These are phyloP conservation scores for Tachystola acroxantha DNA, from an alignment of 2,888 invertebrate species.

Conservation along the genomic window DNA sequence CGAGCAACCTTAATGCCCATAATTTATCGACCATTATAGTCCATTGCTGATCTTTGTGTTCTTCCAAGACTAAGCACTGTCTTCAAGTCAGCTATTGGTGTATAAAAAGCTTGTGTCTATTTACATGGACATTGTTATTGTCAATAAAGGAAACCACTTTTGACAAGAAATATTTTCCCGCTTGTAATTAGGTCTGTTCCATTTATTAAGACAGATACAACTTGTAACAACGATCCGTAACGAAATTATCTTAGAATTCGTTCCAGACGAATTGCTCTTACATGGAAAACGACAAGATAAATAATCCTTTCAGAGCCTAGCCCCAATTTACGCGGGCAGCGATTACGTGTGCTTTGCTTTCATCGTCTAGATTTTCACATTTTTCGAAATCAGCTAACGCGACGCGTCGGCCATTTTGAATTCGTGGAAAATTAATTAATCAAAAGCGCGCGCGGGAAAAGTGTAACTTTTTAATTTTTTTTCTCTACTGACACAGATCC, in stretches of 20 bases:
- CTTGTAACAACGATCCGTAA: slow-evolving; percentile 13
- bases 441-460: slow-evolving; percentile 30
- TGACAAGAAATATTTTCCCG: too few species aligned
- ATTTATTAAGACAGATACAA: neutral
- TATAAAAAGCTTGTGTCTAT: too few species aligned
- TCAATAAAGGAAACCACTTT: too few species aligned
- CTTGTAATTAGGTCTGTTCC: too few species aligned
- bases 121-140: too few species aligned
- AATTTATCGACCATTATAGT: too few species aligned
- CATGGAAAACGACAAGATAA: slow-evolving; percentile 14
- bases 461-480: slow-evolving; percentile 32
- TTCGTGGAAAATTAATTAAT: slow-evolving; percentile 27
- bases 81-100: too few species aligned
- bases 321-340: slow-evolving; percentile 20
- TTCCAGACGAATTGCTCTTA: slow-evolving; percentile 21
- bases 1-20: too few species aligned
- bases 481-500: slow-evolving; percentile 38
- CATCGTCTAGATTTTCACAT: slow-evolving; percentile 17
- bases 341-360: slow-evolving; percentile 17
- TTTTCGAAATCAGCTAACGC: slow-evolving; percentile 6
- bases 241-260: slow-evolving; percentile 20
- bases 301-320: slow-evolving; percentile 19
- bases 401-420: slow-evolving; percentile 8
- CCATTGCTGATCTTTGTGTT: too few species aligned
- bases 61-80: too few species aligned